Evolutionary conservation across 2,797 vertebrate genomes (phyloP).

Genomic region (Girardinus metallicus): DNA sequence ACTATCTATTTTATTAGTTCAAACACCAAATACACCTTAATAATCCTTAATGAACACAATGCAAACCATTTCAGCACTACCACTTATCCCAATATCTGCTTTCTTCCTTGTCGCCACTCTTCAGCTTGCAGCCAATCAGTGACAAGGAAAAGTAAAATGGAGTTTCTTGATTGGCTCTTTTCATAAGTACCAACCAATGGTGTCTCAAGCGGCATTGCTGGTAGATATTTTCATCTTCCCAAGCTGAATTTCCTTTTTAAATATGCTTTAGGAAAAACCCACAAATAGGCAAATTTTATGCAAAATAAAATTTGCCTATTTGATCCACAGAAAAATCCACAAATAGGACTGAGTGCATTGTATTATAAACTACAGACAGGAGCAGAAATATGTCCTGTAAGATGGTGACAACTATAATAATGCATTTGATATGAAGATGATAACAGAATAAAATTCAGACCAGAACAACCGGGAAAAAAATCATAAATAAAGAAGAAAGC

Average conservation of each 20-base stretch:
- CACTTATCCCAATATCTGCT: no score
- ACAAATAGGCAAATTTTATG: background rate
- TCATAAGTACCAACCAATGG: background rate
- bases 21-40: no score
- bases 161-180: no score
- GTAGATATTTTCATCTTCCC: background rate
- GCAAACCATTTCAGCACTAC: no score
- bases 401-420: background rate
- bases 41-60: no score
- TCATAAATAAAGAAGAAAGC: background rate
- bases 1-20: no score
- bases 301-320: no score
- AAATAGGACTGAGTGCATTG: background rate
- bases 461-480: background rate
- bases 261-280: background rate
- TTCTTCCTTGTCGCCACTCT: no score
- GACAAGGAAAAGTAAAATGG: no score
- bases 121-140: no score
- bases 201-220: background rate
- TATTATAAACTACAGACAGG: background rate
- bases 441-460: background rate
- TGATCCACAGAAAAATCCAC: background rate
- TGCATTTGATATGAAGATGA: background rate
- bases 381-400: background rate
- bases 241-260: background rate